Evolutionary conservation across 2,888 invertebrate species (phyloP).

Genomic region (Calephelis perditalis): DNA sequence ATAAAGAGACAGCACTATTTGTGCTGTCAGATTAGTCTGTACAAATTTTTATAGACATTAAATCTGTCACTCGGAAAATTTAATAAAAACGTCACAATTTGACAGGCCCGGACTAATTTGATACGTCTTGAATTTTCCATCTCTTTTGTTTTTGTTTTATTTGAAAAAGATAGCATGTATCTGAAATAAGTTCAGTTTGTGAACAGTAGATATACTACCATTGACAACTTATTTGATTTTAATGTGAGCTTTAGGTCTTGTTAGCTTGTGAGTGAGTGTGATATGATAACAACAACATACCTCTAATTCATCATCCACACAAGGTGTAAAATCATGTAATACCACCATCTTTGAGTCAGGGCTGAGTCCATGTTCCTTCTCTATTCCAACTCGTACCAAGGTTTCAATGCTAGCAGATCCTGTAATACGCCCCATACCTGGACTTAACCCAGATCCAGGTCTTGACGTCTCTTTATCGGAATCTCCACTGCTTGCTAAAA

Average conservation of each 20-base stretch:
- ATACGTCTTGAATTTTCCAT: no score
- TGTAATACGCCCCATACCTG: conserved; percentile 94
- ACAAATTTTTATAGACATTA: no score
- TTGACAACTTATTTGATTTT: not conserved
- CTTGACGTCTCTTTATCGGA: conserved; percentile 85
- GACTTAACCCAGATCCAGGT: conserved; percentile 81
- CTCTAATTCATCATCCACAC: conserved; percentile 96
- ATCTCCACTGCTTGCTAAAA: conserved; percentile 83
- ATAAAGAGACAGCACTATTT: no score
- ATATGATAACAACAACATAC: conserved; percentile 56
- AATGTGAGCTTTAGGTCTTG: no score
- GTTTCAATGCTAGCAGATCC: conserved; percentile 97
- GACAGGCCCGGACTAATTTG: no score
- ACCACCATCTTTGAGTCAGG: conserved; percentile 97
- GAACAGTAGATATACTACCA: no score
- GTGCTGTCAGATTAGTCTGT: no score
- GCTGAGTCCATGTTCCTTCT: conserved; percentile 94
- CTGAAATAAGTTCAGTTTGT: no score
- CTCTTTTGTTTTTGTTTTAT: no score
- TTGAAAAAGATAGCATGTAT: no score
- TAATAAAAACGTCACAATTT: no score
- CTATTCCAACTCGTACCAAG: conserved; percentile 91
- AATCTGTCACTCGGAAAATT: no score
- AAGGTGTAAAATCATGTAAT: conserved; percentile 95
- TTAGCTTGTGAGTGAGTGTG: not conserved